These are phyloP conservation scores for Leucophenga montana DNA, from an alignment of 2,888 invertebrate species.

Conservation along the genomic window DNA sequence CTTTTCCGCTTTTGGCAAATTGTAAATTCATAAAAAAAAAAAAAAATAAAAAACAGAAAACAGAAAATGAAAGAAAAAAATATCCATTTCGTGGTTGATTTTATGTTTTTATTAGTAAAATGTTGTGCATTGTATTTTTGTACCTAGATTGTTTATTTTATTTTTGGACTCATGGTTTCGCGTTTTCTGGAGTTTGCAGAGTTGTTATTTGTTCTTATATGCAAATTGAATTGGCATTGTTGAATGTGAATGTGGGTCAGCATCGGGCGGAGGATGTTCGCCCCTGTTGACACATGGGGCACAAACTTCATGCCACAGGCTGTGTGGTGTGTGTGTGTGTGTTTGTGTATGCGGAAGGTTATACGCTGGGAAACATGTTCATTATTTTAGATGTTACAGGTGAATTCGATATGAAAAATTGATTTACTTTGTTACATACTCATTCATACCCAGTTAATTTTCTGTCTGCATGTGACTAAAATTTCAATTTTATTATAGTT, in stretches of 20 bases:
- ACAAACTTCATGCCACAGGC: no score
- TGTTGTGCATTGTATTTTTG: slow-evolving; percentile 43
- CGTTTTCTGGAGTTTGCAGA: slow-evolving; percentile 3
- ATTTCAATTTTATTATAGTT: no score
- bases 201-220: slow-evolving; percentile 53
- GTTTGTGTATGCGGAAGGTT: background rate
- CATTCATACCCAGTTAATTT: background rate
- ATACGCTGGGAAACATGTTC: slow-evolving; percentile 25
- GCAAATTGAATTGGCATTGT: slow-evolving; percentile 61
- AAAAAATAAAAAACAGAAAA: slow-evolving; percentile 11
- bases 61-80: no score
- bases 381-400: slow-evolving; percentile 20
- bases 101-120: slow-evolving; percentile 52
- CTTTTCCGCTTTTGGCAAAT: slow-evolving; percentile 51
- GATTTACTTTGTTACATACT: background rate
- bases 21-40: slow-evolving; percentile 49
- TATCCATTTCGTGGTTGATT: slow-evolving; percentile 33
- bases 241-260: slow-evolving; percentile 18
- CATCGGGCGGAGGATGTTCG: background rate
- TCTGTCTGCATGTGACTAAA: background rate
- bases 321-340: background rate
- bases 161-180: slow-evolving; percentile 20
- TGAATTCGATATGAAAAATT: slow-evolving; percentile 9
- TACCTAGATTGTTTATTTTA: slow-evolving; percentile 3
- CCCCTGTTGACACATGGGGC: background rate